Conservation (phyloP, 2,113 vertebrate genomes). For the Penelope pileata region DNA sequence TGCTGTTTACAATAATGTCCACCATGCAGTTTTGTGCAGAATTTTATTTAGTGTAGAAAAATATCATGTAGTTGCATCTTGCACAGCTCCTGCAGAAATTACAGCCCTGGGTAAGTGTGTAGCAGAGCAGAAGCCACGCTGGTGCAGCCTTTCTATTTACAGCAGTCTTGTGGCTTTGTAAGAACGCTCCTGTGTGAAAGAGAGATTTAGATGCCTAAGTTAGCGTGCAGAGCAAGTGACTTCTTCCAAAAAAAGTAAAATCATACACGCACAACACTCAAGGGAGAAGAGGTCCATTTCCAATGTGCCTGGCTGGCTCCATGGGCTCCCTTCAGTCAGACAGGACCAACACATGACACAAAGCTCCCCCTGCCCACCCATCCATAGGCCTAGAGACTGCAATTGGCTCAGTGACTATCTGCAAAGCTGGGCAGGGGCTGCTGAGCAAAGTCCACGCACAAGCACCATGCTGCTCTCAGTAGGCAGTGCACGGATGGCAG, state of each 20-base stretch:
- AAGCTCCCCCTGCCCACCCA: not conserved
- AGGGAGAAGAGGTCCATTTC: not conserved
- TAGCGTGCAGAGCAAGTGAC: not conserved
- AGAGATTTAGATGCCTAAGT: not conserved
- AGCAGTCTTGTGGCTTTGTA: not conserved
- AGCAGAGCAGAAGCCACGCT: not conserved
- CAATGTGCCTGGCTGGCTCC: not conserved
- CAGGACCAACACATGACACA: not conserved
- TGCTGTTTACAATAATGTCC: not conserved
- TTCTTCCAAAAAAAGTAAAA: not conserved
- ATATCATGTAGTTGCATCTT: not conserved
- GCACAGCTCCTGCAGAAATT: not conserved
- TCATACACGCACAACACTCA: not conserved
- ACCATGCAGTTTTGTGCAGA: not conserved
- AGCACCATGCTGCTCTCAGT: accelerated
- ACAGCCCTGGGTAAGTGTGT: not conserved
- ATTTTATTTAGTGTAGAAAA: not conserved
- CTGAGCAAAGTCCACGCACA: not conserved
- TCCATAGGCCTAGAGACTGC: not conserved
- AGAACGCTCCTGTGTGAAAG: not conserved
- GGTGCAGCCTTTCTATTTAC: not conserved
- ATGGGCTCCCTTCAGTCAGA: not conserved
- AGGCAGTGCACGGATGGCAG: not conserved
- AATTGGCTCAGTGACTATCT: not conserved
- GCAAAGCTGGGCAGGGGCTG: accelerated